Conservation (phyloP, 2,113 vertebrate species). For the Cygnus buccinator region DNA sequence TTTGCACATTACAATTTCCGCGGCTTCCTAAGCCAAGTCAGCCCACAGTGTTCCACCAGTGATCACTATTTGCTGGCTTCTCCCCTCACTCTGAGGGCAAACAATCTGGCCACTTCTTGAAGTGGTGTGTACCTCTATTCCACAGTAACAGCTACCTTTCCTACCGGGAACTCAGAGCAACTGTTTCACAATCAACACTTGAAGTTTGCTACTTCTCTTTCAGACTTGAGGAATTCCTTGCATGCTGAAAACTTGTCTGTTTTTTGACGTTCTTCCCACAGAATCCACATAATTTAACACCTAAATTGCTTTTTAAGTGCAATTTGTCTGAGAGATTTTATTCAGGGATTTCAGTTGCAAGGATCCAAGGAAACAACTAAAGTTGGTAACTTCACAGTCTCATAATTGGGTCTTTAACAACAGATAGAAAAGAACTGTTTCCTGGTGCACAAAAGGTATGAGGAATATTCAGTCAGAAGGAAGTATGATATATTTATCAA, state of each 20-base stretch:
- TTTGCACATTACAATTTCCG: neutral
- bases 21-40: neutral
- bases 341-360: neutral
- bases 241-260: neutral
- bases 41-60: neutral
- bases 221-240: neutral
- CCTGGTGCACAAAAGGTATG: neutral
- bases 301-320: neutral
- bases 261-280: neutral
- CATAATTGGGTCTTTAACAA: neutral
- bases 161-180: neutral
- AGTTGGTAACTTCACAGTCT: neutral
- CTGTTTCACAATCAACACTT: neutral
- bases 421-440: neutral
- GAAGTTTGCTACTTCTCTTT: neutral
- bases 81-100: neutral
- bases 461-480: neutral
- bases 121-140: neutral
- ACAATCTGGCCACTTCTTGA: neutral
- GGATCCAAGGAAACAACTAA: neutral
- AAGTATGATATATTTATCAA: neutral
- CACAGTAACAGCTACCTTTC: neutral
- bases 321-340: neutral
- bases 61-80: neutral
- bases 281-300: neutral